Conservation (phyloP, 2,888 invertebrate species). For the Erebia ligea region DNA sequence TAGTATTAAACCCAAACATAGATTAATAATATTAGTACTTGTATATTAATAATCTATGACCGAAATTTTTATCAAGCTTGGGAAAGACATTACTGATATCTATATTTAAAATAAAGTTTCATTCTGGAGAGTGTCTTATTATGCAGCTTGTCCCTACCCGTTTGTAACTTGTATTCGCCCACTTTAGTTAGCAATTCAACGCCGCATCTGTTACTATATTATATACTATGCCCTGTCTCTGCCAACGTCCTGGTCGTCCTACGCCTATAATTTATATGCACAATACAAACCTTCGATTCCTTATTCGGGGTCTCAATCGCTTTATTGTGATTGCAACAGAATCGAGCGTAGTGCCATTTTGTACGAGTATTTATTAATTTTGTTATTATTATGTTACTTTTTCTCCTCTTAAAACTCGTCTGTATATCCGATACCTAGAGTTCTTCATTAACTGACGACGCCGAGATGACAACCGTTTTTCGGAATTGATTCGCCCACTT, state of each 20-base stretch:
- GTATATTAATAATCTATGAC: no score
- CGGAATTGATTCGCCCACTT: no score
- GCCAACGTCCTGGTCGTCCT: constrained; percentile 47
- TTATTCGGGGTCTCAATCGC: constrained; percentile 53
- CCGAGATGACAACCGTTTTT: no score
- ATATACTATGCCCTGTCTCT: constrained; percentile 3
- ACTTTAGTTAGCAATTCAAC: constrained; percentile 13
- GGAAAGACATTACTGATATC: neutral
- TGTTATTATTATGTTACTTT: neutral
- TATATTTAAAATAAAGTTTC: neutral
- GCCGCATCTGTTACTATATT: neutral
- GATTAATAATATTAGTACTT: no score
- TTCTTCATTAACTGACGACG: no score
- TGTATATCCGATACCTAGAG: neutral
- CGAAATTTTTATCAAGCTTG: neutral
- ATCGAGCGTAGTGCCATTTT: neutral
- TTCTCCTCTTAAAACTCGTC: neutral
- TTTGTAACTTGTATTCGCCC: constrained; percentile 19
- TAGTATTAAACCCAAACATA: no score
- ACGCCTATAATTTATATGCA: constrained; percentile 66
- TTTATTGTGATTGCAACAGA: constrained; percentile 49
- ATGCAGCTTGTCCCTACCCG: constrained; percentile 18
- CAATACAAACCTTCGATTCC: constrained; percentile 54
- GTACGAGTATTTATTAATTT: neutral
- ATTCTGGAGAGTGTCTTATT: neutral